These are phyloP conservation scores for Brachionus angularis DNA, from an alignment of 1,140 invertebrate species.

Conservation along the genomic window DNA sequence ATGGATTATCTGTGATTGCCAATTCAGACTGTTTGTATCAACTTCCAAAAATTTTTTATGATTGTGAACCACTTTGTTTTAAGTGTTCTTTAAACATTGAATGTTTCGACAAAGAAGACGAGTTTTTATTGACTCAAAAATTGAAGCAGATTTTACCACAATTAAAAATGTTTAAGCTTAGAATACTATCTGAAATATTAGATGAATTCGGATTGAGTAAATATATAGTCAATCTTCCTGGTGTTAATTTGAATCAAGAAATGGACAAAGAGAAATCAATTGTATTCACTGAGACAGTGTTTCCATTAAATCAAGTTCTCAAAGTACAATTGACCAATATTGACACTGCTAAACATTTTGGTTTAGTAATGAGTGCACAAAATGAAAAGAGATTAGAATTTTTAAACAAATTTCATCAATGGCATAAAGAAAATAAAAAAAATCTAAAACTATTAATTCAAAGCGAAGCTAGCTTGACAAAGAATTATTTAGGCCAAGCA, in stretches of 20 bases:
- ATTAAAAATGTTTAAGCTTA: too few species aligned
- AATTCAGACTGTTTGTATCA: neutral
- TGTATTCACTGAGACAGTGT: neutral
- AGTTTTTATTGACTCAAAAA: too few species aligned
- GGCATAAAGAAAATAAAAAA: slow-evolving; percentile 35
- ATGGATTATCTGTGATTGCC: neutral
- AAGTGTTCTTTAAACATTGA: too few species aligned
- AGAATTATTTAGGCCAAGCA: neutral
- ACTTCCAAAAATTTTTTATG: neutral
- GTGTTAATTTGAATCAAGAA: neutral
- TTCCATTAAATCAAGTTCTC: neutral
- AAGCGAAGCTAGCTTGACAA: neutral
- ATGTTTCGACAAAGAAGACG: too few species aligned
- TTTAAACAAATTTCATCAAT: slow-evolving; percentile 31
- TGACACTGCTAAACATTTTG: slow-evolving; percentile 26
- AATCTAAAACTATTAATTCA: neutral
- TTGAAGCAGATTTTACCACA: too few species aligned
- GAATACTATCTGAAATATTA: too few species aligned
- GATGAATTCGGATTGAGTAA: too few species aligned
- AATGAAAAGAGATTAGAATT: slow-evolving; percentile 7
- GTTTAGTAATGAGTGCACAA: neutral
- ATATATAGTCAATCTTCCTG: too few species aligned
- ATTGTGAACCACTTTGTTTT: neutral
- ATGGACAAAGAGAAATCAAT: neutral
- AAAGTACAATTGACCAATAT: slow-evolving; percentile 14